A percentile compares a stretch with the other conserved stretches of the same genome.
Evolutionary conservation across 2,113 vertebrate genomes (phyloP).

Genomic region (Phylloscopus whistleri): DNA sequence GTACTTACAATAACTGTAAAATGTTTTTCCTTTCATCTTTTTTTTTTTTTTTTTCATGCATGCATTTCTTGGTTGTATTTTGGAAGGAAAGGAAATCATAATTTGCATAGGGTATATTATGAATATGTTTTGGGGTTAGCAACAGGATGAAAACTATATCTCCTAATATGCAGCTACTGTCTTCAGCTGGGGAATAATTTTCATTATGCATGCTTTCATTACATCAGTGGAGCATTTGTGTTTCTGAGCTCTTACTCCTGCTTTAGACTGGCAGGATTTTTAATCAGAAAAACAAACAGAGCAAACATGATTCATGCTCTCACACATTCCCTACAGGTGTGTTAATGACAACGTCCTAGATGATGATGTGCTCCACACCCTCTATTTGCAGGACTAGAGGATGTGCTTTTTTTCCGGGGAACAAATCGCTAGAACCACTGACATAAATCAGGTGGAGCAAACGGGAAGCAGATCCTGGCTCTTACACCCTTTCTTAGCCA

Average conservation of each 20-base stretch:
- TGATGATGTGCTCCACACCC: background rate
- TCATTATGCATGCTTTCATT: background rate
- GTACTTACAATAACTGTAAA: background rate
- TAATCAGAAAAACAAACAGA: background rate
- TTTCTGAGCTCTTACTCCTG: background rate
- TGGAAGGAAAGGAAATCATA: background rate
- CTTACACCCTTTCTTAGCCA: background rate
- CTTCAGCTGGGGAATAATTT: background rate
- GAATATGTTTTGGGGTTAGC: background rate
- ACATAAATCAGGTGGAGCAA: background rate
- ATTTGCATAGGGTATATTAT: background rate
- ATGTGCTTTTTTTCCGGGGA: background rate
- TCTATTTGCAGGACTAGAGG: background rate
- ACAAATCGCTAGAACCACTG: background rate
- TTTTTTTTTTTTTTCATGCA: background rate
- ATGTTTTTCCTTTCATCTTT: background rate
- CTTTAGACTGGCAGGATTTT: background rate
- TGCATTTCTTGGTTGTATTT: background rate
- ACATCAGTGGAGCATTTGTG: background rate
- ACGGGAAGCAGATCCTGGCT: background rate
- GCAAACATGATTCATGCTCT: background rate
- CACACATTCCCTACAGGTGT: background rate
- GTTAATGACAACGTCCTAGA: background rate
- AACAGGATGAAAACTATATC: background rate
- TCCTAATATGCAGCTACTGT: background rate